Evolutionary conservation across 2,113 vertebrate species (phyloP).

Genomic region (Pollachius pollachius): DNA sequence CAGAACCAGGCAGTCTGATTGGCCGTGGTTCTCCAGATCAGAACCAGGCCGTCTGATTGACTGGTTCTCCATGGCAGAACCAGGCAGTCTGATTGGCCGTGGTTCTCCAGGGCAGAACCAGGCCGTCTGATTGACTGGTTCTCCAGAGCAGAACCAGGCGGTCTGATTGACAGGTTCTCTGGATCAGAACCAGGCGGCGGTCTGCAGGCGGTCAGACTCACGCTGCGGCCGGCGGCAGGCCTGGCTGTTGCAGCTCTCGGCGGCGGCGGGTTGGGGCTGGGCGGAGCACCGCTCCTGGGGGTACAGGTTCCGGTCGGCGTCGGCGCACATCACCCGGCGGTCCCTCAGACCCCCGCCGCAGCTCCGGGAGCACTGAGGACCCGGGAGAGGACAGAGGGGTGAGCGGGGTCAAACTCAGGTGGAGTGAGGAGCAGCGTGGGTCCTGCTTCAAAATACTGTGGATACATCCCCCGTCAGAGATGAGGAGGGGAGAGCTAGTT

Average conservation of each 20-base stretch:
- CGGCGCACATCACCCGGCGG: constrained; percentile 87
- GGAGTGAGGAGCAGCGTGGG: background rate
- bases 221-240: constrained; percentile 82
- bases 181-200: no score
- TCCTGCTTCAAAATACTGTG: background rate
- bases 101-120: no score
- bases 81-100: no score
- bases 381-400: background rate
- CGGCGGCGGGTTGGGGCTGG: constrained; percentile 70
- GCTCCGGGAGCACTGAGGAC: constrained; percentile 86
- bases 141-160: no score
- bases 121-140: no score
- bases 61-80: no score
- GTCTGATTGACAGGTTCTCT: no score
- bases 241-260: constrained; percentile 87
- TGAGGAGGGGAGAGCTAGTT: no score
- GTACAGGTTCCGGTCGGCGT: constrained; percentile 75
- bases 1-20: no score
- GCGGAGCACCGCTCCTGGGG: constrained; percentile 70
- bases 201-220: constrained; percentile 56
- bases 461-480: no score
- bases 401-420: background rate
- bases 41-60: no score
- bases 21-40: background rate
- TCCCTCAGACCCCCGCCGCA: constrained; percentile 82